Base-by-base conservation (phyloP, 2,797 vertebrate species). In the Tadarida brasiliensis region DNA sequence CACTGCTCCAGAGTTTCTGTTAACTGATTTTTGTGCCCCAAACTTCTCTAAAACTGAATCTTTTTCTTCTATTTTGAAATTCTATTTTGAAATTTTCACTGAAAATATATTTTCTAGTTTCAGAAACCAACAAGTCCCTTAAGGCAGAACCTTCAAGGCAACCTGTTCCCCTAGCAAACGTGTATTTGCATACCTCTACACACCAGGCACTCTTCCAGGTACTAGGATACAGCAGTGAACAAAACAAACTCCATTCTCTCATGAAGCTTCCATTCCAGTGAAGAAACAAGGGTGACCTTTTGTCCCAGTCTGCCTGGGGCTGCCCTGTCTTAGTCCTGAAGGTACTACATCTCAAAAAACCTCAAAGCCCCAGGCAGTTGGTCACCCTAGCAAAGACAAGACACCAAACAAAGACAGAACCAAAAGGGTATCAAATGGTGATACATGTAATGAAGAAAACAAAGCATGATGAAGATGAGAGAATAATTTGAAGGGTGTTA, bases 21-120 rank as follows among this genome's bases (percentile, higher is more conserved):
- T 89, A 93, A 94, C 90, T 95, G 83, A 57, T 93, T 94, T 93
- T 85, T 57, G 47, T n/a, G 16, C 24, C 44, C 57, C 51, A 35
- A 76, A 82, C 56, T 93, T 91, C 61, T 94, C 54, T 35, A 83
- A 96, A 91, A 82, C 39, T 11, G 16, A 84, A 74, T 49, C 77
- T 70, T 81, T 81, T 88, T 73, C 67, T 81, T 28, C 35, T 70
- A 56, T 73, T 91, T 91, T 92, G 20, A 89, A 95, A 76, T 87
- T 77, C 35, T 70, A 56, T 73, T 91, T 91, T 92, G 24, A 89
- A 95, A 81, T 87, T 77, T 85, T 81, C 77, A 91, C 47, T 76
- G 61, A 82, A 91, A 85, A 67, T 7, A 5, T 76, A 81, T 78
- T 94, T 96, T 78, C 74, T 94, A 87, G 65, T 73, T 61, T 94